phyloP scores from a whole-genome alignment of 2,113 vertebrate species.

The Tricholaema leucomelas region DNA sequence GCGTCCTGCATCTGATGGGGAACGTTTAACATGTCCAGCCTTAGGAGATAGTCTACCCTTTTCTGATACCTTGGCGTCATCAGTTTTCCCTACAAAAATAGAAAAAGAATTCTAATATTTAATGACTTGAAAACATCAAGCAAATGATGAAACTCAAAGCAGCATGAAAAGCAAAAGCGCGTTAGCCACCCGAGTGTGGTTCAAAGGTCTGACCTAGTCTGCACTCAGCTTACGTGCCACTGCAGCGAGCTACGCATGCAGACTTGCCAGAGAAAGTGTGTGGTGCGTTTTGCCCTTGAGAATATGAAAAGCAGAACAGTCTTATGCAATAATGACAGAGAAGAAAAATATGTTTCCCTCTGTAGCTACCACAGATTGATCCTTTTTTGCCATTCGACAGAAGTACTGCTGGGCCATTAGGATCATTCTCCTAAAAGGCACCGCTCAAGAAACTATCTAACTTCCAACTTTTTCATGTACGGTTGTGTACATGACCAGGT shows the following conservation, averaged over 20 bases:
- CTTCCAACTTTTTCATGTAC: neutral
- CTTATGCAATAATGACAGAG: constrained; percentile 14
- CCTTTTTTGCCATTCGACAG: neutral
- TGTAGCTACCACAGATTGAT: neutral
- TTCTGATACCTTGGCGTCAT: constrained; percentile 97
- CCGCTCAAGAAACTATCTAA: neutral
- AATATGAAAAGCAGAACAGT: constrained; percentile 40
- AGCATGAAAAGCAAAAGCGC: constrained; percentile 62
- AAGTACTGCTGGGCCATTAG: neutral
- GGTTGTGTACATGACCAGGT: neutral
- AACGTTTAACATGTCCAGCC: constrained; percentile 86
- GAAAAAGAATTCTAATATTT: constrained; percentile 67
- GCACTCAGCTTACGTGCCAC: constrained; percentile 23
- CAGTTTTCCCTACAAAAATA: constrained; percentile 88
- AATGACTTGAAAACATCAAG: constrained; percentile 60
- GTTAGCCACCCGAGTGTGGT: constrained; percentile 8
- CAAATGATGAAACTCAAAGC: constrained; percentile 65
- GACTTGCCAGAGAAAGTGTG: constrained; percentile 27
- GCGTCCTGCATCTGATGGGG: constrained; percentile 92
- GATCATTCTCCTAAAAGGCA: neutral
- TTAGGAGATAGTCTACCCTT: constrained; percentile 91
- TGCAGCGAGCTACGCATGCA: constrained; percentile 30
- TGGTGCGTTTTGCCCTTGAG: neutral
- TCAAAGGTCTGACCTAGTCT: constrained; percentile 17
- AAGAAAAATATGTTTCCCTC: neutral